Evolutionary conservation across 2,113 vertebrate genomes (phyloP).

Genomic region (Rhombomys opimus): DNA sequence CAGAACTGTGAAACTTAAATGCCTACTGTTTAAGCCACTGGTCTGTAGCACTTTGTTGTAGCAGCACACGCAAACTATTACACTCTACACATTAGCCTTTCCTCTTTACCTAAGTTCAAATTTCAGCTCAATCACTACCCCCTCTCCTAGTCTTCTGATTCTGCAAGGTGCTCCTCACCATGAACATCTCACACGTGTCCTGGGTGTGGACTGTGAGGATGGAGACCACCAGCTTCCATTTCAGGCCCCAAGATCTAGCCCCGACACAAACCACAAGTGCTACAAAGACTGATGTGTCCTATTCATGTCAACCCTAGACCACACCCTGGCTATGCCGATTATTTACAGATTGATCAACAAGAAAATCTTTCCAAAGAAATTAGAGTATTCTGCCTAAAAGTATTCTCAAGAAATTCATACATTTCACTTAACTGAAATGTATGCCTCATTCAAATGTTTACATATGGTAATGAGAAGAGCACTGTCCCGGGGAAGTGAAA

Average conservation of each 20-base stretch:
- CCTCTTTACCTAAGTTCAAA: neutral
- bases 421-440: neutral
- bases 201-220: neutral
- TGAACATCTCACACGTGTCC: neutral
- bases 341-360: neutral
- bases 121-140: neutral
- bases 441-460: neutral
- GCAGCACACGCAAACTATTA: neutral
- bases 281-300: neutral
- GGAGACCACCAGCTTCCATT: neutral
- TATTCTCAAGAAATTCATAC: neutral
- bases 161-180: neutral
- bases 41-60: neutral
- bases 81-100: neutral
- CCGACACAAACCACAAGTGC: neutral
- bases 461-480: neutral
- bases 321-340: neutral
- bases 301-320: neutral
- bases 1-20: neutral
- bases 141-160: neutral
- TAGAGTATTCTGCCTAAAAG: neutral
- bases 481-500: neutral
- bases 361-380: slow-evolving; percentile 5
- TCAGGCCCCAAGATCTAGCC: neutral
- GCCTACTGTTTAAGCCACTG: neutral